Evolutionary conservation across 2,888 invertebrate species (phyloP), one percentile per base, ranked within the genome.

Genomic region (Baronia brevicornis): DNA sequence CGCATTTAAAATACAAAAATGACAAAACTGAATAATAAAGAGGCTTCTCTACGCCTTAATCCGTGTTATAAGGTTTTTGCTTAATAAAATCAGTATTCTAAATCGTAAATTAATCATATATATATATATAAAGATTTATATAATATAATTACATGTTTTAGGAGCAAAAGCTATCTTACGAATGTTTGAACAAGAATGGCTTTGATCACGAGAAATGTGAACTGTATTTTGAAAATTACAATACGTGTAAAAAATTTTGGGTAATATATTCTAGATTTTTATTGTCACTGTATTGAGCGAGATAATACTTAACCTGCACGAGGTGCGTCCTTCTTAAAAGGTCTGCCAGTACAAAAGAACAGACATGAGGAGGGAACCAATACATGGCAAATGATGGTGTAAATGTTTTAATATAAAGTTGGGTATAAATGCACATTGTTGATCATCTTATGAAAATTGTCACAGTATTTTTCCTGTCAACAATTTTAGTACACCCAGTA

Each of bases 161-260:
- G 91, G 95, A 95, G 64, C 90, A 91, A 56, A 82, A 89, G 29
- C 64, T 89, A 48, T 90, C 92, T 0, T 88, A 87, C 36, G 87
- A 89, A 60, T 95, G 95, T 54, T 77, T 94, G 9, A 85, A 88
- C 51, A 87, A 89, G 29, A 89, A 90, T 59, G 87, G 88, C 48
- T 92, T 86, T 51, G 87, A 91, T 43, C 85, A 86, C 29, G 85
- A 86, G 0, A 87, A 87, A 54, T 95, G 95, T 56, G 68, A 75
- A 50, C 35, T 68, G 0, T 88, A 89, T 60, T 93, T 94, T 57
- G 86, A 87, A 18, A 95, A 95, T 65, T 94, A 94, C 58, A 91
- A 89, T 40, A 87, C 84, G 2, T 95, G 95, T 65, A 91, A 89
- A 64, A 87, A 88, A 40, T 95, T 95, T 75, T 95, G 95, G 95